Base-by-base conservation (phyloP, 1,140 invertebrate species). In the Penaeus vannamei region DNA sequence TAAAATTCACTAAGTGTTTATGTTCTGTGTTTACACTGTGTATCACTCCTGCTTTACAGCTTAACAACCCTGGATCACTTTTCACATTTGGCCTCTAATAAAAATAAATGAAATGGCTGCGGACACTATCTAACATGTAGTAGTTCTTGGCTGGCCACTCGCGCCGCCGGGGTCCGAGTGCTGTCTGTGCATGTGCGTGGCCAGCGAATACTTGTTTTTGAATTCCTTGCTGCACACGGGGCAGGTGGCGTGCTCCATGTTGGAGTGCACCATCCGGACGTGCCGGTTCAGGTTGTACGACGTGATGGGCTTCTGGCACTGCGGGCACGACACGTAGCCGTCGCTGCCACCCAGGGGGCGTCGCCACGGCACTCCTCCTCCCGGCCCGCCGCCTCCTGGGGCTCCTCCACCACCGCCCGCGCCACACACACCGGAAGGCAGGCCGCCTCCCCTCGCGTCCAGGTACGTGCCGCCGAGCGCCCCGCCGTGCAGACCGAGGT, bases 251-350 rank as follows among this genome's bases (percentile, higher is more conserved):
- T 87, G 85, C 60, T 90, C 91, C 91, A 91, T 91, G 64, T 85
- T 90, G 46, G 90, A 90, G 61, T 91, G 91, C 29, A 91, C 91
- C 91, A 91, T 91, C 60, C 90, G 82, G 19, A 91, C 89, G 62
- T 91, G 91, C 23, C 91, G 84, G 80, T 91, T 91, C 8, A 91
- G 80, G 77, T 91, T 91, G 77, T 91, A 91, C 42, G 91, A 91
- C 19, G 91, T 91, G 64, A 91, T 91, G 23, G 91, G 89, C 53
- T 91, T 91, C 59, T 91, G 88, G 80, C 91, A 91, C 76, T 91
- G 91, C 10, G 91, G 91, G 64, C 91, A 91, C 36, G 89, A 87
- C 42, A 91, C 91, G 80, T 91, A 91, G 14, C 91, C 91, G 60
- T 91, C 91, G 36, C 84, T 86, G 29, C 87, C 87, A 46, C 66